phyloP scores from a whole-genome alignment of 2,113 vertebrate genomes.

The Leiothrix lutea region DNA sequence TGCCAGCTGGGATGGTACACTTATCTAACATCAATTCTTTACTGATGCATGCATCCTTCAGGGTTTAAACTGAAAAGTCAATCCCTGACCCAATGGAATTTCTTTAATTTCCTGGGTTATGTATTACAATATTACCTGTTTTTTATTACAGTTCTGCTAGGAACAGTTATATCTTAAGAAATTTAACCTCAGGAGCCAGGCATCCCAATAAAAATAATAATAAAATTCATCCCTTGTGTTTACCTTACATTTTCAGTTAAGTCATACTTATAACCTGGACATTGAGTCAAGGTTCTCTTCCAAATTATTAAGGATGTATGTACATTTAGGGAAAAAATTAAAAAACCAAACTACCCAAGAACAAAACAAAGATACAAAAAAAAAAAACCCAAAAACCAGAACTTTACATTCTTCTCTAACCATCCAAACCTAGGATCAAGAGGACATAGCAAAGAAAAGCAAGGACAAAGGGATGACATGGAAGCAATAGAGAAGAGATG shows the following conservation, averaged over 20 bases:
- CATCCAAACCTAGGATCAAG: not conserved
- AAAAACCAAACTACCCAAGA: not conserved
- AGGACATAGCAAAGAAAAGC: not conserved
- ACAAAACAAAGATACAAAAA: not conserved
- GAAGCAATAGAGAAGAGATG: not conserved
- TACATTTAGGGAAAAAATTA: not conserved
- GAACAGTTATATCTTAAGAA: not conserved
- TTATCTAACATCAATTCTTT: constrained; percentile 30
- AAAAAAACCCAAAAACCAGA: accelerated
- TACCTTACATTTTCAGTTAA: not conserved
- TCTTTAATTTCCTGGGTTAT: constrained; percentile 59
- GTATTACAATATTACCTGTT: not conserved
- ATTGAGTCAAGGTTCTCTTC: not conserved
- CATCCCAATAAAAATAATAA: not conserved
- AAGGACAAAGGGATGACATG: not conserved
- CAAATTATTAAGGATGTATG: not conserved
- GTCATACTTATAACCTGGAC: not conserved
- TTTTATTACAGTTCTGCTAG: constrained; percentile 23
- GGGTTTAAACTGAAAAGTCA: constrained; percentile 2
- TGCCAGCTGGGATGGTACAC: not conserved
- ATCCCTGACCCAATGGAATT: not conserved
- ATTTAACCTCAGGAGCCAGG: not conserved
- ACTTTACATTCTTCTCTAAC: not conserved
- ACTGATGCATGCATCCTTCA: constrained; percentile 20
- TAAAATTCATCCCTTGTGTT: not conserved